A percentile compares a stretch with the other conserved stretches of the same genome.
phyloP scores from a whole-genome alignment of 1,140 invertebrate genomes.

The Orchestia grillus region DNA sequence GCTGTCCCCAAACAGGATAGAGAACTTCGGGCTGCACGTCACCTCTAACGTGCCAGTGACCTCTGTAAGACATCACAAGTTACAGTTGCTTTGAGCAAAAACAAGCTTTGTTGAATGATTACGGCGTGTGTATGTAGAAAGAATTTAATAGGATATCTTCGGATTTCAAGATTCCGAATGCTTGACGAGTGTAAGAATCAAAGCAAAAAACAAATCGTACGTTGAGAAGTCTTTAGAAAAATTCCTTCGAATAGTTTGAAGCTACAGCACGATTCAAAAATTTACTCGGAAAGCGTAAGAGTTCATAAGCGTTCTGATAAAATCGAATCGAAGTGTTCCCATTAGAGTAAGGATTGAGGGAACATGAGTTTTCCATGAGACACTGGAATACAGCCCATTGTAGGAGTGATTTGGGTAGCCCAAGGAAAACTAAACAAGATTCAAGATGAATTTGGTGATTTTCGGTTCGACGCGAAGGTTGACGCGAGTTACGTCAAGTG shows the following conservation, averaged over 20 bases:
- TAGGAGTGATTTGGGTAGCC: neutral
- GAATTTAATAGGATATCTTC: too few relatives aligned
- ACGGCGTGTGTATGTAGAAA: neutral
- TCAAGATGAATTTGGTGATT: neutral
- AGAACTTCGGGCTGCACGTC: too few relatives aligned
- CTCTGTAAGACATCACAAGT: neutral
- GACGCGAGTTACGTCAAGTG: neutral
- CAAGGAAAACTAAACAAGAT: neutral
- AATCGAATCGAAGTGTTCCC: neutral
- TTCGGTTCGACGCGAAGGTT: neutral
- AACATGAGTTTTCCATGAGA: neutral
- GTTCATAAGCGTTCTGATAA: neutral
- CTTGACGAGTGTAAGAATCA: too few relatives aligned
- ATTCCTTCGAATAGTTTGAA: neutral
- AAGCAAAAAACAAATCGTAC: too few relatives aligned
- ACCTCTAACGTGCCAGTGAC: neutral
- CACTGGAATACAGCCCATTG: neutral
- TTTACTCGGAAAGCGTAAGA: neutral
- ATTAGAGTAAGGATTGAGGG: neutral
- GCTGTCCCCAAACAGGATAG: too few relatives aligned
- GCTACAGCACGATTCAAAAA: neutral
- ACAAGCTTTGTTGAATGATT: neutral
- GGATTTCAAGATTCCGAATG: too few relatives aligned
- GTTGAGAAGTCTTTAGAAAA: neutral
- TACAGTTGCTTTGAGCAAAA: neutral